These are phyloP conservation scores for Sisor rabdophorus DNA, from an alignment of 2,113 vertebrate genomes.

Conservation along the genomic window DNA sequence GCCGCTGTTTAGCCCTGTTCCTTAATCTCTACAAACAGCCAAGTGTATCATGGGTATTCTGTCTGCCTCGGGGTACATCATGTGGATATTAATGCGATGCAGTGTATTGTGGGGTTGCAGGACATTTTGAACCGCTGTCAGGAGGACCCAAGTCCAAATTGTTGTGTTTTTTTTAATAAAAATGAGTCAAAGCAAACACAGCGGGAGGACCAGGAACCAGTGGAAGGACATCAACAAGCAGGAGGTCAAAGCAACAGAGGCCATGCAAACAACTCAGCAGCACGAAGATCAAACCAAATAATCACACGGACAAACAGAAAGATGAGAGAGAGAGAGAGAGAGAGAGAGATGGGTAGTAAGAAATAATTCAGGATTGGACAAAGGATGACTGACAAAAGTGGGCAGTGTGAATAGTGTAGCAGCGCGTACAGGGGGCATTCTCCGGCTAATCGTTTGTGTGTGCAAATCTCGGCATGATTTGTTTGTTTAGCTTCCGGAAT, in stretches of 20 bases:
- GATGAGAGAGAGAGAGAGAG: no score
- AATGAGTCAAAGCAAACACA: not conserved
- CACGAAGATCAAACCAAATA: not conserved
- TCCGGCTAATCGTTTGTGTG: slow-evolving; percentile 15
- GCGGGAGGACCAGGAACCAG: not conserved
- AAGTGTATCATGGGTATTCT: not conserved
- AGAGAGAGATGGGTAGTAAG: slow-evolving; percentile 8
- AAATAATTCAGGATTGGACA: not conserved
- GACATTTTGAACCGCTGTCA: not conserved
- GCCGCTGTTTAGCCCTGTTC: not conserved
- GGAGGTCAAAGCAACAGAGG: not conserved
- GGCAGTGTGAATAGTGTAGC: not conserved
- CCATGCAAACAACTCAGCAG: not conserved
- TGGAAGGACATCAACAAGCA: not conserved
- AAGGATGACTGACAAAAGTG: not conserved
- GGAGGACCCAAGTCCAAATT: not conserved
- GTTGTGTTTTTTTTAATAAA: not conserved
- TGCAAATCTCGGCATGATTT: slow-evolving; percentile 56
- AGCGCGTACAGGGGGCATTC: not conserved
- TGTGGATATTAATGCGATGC: not conserved
- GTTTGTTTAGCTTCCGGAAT: slow-evolving; percentile 70
- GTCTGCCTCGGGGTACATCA: not conserved
- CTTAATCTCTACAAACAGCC: not conserved
- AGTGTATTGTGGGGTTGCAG: not conserved
- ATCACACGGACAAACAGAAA: not conserved